Base-by-base conservation (phyloP, 2,888 invertebrate genomes). In the Agrotis ipsilon region DNA sequence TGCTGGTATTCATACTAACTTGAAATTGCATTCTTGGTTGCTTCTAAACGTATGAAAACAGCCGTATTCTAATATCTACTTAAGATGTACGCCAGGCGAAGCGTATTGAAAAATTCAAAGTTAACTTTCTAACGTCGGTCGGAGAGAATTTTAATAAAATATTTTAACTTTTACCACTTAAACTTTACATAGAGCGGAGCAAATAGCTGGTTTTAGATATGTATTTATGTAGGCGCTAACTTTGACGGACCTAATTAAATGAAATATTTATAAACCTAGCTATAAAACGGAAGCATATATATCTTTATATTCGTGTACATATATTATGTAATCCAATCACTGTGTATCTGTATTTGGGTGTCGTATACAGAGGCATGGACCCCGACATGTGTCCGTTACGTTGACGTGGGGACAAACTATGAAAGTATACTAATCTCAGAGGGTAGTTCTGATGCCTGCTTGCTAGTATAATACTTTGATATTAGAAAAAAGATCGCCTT, bases 161-260 rank as follows among this genome's bases (percentile, higher is more conserved):
- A 78, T 82, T 70, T 67, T 21, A 63, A 79, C 71, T 82, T 82
- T 69, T 76, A 70, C 72, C 58, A 54, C 61, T 65, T 14, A 59
- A 72, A 78, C 71, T 83, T 81, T 68, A 48, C 52, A 43, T 66
- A 46, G 61, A 48, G 61, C 58, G 54, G 54, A 68, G 68, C 55
- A 71, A 80, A 82, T 57, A 78, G 65, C 63, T 57, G 51, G 68
- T 49, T 77, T 80, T 80, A 78, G 78, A 75, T 82, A 82, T 72
- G 68, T 68, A 78, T 80, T 76, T 82, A 82, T 72, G 68, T 68
- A 68, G 63, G 46, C 49, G 51, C 32, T 67, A 78, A 80, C 76
- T 83, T 82, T 80, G 51, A 74, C 62, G 52, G 24, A 64, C 66
- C 62, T 82, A 80, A 82, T 80, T 73, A 76, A 76, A 78, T 85